Percentiles rank a stretch among this genome's conserved stretches.
These are phyloP conservation scores for Loxodonta africana DNA, from an alignment of 2,113 vertebrate species.

Conservation along the genomic window DNA sequence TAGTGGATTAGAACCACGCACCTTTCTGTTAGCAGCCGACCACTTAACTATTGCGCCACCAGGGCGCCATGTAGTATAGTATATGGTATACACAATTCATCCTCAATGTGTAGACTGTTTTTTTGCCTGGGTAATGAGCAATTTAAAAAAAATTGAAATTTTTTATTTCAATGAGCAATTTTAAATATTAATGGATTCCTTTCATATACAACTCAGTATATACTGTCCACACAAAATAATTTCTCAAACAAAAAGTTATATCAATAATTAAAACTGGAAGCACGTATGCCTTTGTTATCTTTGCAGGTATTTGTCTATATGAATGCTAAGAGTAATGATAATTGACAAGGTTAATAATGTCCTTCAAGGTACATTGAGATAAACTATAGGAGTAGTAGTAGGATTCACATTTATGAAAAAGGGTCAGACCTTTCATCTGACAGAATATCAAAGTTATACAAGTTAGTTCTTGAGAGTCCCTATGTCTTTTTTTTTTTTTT, in stretches of 20 bases:
- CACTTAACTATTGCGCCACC: too few species aligned
- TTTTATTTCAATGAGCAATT: background rate
- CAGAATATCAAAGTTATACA: background rate
- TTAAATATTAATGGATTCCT: slow-evolving; percentile 27
- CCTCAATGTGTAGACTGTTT: background rate
- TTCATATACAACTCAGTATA: background rate
- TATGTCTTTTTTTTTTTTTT: background rate
- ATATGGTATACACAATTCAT: background rate
- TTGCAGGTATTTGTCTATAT: background rate
- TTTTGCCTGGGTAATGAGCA: background rate
- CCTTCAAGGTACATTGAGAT: background rate
- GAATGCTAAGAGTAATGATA: background rate
- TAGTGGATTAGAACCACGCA: too few species aligned
- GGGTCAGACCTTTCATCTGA: background rate
- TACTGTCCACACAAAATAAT: background rate
- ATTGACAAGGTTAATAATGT: background rate
- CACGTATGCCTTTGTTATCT: background rate
- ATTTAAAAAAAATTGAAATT: background rate
- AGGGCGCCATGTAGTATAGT: too few species aligned
- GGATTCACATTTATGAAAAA: background rate
- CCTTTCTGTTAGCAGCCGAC: too few species aligned
- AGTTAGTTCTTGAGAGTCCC: background rate
- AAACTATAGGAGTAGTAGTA: background rate
- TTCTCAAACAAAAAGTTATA: background rate
- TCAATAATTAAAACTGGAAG: slow-evolving; percentile 14